Conservation (phyloP, 2,797 vertebrate species). For the Aplochiton taeniatus region DNA sequence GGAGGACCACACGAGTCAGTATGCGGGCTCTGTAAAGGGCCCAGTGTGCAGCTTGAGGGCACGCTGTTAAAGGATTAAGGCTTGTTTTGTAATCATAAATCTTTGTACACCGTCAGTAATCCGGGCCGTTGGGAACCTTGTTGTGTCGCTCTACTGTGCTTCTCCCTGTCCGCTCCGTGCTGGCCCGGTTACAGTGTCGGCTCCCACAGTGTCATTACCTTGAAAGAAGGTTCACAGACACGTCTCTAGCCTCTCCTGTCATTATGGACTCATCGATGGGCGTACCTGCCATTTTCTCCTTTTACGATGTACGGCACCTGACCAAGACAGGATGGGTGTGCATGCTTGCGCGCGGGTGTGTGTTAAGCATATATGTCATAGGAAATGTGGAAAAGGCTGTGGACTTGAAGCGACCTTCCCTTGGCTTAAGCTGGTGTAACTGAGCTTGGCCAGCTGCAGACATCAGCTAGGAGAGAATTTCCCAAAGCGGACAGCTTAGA, state of each 20-base stretch:
- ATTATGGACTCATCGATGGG: neutral
- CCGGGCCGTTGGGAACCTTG: slow-evolving; percentile 42
- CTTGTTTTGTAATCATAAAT: slow-evolving; percentile 35
- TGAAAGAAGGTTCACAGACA: slow-evolving; percentile 20
- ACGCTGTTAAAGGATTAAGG: no score
- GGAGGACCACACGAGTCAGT: no score
- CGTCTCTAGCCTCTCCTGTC: neutral
- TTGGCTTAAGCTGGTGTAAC: slow-evolving; percentile 19
- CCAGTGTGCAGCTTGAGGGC: no score
- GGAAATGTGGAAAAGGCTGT: slow-evolving; percentile 23
- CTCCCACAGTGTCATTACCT: slow-evolving; percentile 26
- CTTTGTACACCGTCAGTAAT: neutral
- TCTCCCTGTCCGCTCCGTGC: slow-evolving; percentile 42
- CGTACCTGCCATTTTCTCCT: no score
- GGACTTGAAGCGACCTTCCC: slow-evolving; percentile 26
- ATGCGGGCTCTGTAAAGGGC: no score
- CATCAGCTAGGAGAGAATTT: slow-evolving; percentile 27
- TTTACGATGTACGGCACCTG: no score
- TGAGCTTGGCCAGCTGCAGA: slow-evolving; percentile 20
- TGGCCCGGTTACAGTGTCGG: slow-evolving; percentile 22
- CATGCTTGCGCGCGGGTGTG: neutral
- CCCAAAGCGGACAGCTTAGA: slow-evolving; percentile 33
- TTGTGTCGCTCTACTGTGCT: slow-evolving; percentile 25
- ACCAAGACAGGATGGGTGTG: neutral
- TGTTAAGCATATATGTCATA: neutral